Conservation (phyloP, 2,797 vertebrate species). For the Muscicapa striata region DNA sequence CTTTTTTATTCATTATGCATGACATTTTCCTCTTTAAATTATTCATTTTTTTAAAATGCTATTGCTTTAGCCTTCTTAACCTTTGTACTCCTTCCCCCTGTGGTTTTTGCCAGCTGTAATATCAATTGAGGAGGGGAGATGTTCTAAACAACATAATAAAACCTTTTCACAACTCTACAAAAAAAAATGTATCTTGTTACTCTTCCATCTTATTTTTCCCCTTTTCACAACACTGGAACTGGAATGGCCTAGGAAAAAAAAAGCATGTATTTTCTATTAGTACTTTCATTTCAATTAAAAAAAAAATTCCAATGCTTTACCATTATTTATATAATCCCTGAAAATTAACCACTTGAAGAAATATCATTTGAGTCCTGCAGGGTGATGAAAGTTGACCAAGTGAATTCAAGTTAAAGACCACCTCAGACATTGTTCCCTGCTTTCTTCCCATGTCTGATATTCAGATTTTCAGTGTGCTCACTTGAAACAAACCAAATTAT, state of each 20-base stretch:
- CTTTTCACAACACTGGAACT: neutral
- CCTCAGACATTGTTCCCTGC: neutral
- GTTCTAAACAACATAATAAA: constrained; percentile 37
- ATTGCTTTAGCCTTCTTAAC: constrained; percentile 68
- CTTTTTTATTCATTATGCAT: constrained; percentile 77
- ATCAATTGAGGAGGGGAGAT: neutral
- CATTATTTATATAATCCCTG: neutral
- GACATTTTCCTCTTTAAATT: constrained; percentile 75
- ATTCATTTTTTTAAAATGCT: constrained; percentile 61
- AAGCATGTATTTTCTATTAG: neutral
- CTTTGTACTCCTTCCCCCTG: constrained; percentile 42
- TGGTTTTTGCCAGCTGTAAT: constrained; percentile 53
- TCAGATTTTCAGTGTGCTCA: neutral
- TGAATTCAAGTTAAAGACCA: neutral
- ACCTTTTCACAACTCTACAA: neutral
- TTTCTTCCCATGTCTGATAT: neutral
- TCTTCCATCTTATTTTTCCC: neutral
- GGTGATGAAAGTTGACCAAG: neutral
- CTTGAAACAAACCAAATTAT: neutral
- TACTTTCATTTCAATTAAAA: neutral
- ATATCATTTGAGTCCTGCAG: neutral
- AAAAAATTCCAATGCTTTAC: neutral
- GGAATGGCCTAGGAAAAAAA: neutral
- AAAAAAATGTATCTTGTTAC: neutral
- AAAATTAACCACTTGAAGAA: neutral